Percentiles rank a stretch among this genome's conserved stretches.
Evolutionary conservation across 2,113 vertebrate species (phyloP).

Genomic region (Periophthalmodon schlosseri): DNA sequence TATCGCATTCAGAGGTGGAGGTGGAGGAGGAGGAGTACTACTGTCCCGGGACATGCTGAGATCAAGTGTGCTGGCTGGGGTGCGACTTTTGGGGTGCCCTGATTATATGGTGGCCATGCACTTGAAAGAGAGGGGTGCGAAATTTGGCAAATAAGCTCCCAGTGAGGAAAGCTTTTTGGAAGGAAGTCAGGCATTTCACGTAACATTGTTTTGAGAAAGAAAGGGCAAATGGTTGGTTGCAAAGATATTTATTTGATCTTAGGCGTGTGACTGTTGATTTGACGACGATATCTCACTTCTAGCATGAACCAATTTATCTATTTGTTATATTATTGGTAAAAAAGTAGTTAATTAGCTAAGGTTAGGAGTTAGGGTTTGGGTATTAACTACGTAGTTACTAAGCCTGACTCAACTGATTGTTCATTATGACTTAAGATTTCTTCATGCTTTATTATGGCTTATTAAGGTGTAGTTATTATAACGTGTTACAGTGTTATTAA

Average conservation of each 20-base stretch:
- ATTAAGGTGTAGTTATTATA: too few relatives aligned
- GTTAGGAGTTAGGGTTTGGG: too few relatives aligned
- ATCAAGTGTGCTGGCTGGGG: slow-evolving; percentile 74
- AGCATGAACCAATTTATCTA: too few relatives aligned
- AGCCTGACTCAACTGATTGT: too few relatives aligned
- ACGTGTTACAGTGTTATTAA: too few relatives aligned
- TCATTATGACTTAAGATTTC: too few relatives aligned
- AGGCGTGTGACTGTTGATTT: slow-evolving; percentile 24
- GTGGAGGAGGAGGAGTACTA: slow-evolving; percentile 45
- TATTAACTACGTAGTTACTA: too few relatives aligned
- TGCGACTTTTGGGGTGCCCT: slow-evolving; percentile 59
- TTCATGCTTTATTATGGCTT: too few relatives aligned
- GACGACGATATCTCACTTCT: too few relatives aligned
- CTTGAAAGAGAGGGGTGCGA: slow-evolving; percentile 80
- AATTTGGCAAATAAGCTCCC: slow-evolving; percentile 73
- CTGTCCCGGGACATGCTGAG: slow-evolving; percentile 61
- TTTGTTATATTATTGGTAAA: too few relatives aligned
- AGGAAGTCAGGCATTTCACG: slow-evolving; percentile 74
- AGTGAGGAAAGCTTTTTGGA: slow-evolving; percentile 61
- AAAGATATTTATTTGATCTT: slow-evolving; percentile 35
- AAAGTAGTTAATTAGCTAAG: too few relatives aligned
- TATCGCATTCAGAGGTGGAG: slow-evolving; percentile 31
- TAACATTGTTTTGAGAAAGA: slow-evolving; percentile 52
- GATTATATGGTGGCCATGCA: slow-evolving; percentile 79
- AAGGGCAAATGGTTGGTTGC: slow-evolving; percentile 64